These are phyloP conservation scores for Drosophila gunungcola DNA, from an alignment of 1,140 invertebrate species.

Conservation along the genomic window DNA sequence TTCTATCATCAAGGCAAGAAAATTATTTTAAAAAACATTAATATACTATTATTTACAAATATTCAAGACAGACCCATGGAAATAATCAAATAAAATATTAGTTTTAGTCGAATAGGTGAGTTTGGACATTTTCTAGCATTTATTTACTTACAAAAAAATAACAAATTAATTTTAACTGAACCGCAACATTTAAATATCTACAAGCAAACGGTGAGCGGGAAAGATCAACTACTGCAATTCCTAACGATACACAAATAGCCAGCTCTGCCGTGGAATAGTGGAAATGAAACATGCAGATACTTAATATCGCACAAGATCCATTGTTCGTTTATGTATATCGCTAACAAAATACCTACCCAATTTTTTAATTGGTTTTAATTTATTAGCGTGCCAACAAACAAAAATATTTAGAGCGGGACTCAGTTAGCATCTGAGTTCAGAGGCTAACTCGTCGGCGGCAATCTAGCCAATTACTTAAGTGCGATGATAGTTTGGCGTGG, in stretches of 20 bases:
- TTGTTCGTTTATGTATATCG: constrained; percentile 5
- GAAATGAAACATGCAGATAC: constrained; percentile 19
- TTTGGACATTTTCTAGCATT: too few relatives aligned
- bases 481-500: constrained; percentile 38
- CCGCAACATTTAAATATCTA: too few relatives aligned
- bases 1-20: too few relatives aligned
- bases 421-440: constrained; percentile 7
- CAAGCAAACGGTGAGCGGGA: constrained; percentile 13
- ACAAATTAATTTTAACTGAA: too few relatives aligned
- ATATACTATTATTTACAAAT: too few relatives aligned
- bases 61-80: too few relatives aligned
- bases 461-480: constrained; percentile 35
- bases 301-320: constrained; percentile 21
- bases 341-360: constrained; percentile 9
- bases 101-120: too few relatives aligned
- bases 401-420: constrained; percentile 19
- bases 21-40: too few relatives aligned
- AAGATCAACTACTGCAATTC: constrained; percentile 16
- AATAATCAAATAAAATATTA: too few relatives aligned
- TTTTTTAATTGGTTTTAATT: constrained; percentile 16
- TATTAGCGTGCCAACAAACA: constrained; percentile 24
- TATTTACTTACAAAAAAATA: too few relatives aligned
- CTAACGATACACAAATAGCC: constrained; percentile 20
- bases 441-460: constrained; percentile 26
- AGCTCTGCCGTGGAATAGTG: constrained; percentile 4